Evolutionary conservation across 2,113 vertebrate genomes (phyloP).

Genomic region (Stegastes partitus): DNA sequence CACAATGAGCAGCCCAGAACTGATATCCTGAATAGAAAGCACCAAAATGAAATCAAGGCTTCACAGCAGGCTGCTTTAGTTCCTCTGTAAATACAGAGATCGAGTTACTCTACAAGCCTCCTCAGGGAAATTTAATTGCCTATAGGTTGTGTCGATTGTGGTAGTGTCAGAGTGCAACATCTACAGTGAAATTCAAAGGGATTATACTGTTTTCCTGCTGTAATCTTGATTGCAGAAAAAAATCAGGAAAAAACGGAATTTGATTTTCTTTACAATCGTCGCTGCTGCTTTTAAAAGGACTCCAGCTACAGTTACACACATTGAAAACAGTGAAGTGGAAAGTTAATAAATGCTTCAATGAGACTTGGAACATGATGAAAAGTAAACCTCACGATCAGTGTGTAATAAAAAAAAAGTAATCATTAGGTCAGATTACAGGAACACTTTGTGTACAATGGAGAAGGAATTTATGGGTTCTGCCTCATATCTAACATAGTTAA

Average conservation of each 20-base stretch:
- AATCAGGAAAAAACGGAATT: background rate
- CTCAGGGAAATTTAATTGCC: slow-evolving; percentile 46
- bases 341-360: background rate
- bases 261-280: background rate
- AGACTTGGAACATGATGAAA: background rate
- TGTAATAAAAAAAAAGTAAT: background rate
- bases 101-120: slow-evolving; percentile 46
- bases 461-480: background rate
- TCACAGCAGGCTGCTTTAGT: slow-evolving; percentile 41
- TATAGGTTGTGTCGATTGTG: background rate
- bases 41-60: slow-evolving; percentile 47
- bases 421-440: background rate
- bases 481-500: background rate
- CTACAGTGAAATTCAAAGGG: background rate
- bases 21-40: slow-evolving; percentile 53
- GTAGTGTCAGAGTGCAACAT: background rate
- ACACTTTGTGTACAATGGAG: background rate
- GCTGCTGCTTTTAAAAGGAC: background rate
- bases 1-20: slow-evolving; percentile 31
- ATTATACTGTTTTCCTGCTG: background rate
- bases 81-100: slow-evolving; percentile 48
- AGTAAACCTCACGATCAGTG: background rate
- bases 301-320: background rate
- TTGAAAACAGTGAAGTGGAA: background rate
- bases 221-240: background rate